Percentiles rank a stretch among this genome's conserved stretches.
Evolutionary conservation across 2,888 invertebrate species (phyloP).

Genomic region (Iselma pallidipennis): DNA sequence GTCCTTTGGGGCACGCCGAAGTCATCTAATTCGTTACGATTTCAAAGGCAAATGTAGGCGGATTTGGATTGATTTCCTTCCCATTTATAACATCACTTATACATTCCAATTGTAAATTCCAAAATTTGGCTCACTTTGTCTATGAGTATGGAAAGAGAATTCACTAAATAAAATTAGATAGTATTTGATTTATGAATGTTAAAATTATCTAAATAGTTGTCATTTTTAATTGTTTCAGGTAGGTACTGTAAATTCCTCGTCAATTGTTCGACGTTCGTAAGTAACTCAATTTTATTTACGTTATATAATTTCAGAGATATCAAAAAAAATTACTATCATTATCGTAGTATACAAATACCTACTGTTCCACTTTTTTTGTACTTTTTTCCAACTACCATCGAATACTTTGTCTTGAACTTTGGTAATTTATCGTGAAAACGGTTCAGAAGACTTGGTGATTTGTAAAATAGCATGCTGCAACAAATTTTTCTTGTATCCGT

Average conservation of each 20-base stretch:
- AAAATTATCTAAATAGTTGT: background rate
- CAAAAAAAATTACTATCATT: background rate
- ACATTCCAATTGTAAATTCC: background rate
- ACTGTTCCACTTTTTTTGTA: constrained; percentile 3
- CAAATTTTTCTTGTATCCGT: constrained; percentile 4
- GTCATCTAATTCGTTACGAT: background rate
- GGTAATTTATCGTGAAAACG: constrained; percentile 9
- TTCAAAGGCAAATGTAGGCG: background rate
- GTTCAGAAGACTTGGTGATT: constrained; percentile 6
- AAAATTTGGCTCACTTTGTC: background rate
- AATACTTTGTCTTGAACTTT: constrained; percentile 5
- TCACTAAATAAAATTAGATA: background rate
- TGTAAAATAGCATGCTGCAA: constrained; percentile 8
- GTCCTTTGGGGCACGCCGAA: background rate
- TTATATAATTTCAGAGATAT: background rate
- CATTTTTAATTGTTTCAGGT: background rate
- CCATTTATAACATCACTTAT: background rate
- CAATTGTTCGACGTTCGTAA: background rate
- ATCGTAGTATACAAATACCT: background rate
- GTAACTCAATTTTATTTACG: background rate
- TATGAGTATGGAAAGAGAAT: background rate
- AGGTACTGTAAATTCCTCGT: background rate
- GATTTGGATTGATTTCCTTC: background rate
- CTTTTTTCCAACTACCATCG: background rate
- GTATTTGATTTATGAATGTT: background rate